These are phyloP conservation scores for Poicephalus meyeri DNA, from an alignment of 2,113 vertebrate species.

Conservation along the genomic window DNA sequence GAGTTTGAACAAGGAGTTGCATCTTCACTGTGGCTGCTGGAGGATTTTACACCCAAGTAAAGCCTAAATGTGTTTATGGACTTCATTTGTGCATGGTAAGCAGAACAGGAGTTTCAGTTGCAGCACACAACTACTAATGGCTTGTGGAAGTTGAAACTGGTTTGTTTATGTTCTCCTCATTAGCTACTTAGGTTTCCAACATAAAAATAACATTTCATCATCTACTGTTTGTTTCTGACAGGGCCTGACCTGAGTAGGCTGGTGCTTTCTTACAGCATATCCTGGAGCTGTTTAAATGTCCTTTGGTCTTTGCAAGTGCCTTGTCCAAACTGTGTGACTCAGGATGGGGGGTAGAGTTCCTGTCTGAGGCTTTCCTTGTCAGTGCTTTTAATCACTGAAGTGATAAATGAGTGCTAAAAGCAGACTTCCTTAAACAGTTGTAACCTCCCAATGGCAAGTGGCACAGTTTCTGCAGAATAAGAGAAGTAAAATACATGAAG, in stretches of 20 bases:
- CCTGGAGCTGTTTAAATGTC: constrained; percentile 16
- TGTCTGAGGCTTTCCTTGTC: constrained; percentile 21
- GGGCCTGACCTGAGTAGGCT: neutral
- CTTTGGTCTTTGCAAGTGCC: neutral
- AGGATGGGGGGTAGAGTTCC: neutral
- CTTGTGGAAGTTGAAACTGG: neutral
- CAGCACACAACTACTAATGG: neutral
- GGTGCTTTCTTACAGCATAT: constrained; percentile 18
- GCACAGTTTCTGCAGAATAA: neutral
- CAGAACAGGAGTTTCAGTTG: neutral
- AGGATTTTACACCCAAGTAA: neutral
- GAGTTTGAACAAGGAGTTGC: neutral
- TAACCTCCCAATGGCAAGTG: neutral
- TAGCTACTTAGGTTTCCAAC: neutral
- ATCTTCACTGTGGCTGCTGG: neutral
- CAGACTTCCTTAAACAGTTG: neutral
- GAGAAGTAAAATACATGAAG: neutral
- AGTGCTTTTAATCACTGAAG: constrained; percentile 28
- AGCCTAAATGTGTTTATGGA: neutral
- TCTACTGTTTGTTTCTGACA: neutral
- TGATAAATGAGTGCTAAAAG: constrained; percentile 1
- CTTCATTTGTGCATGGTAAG: neutral
- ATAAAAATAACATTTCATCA: neutral
- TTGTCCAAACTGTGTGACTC: constrained; percentile 1
- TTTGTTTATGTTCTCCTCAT: neutral